Percentiles rank a stretch among this genome's conserved stretches.
These are phyloP conservation scores for Neoseiulus cucumeris DNA, from an alignment of 1,140 invertebrate species.

Conservation along the genomic window DNA sequence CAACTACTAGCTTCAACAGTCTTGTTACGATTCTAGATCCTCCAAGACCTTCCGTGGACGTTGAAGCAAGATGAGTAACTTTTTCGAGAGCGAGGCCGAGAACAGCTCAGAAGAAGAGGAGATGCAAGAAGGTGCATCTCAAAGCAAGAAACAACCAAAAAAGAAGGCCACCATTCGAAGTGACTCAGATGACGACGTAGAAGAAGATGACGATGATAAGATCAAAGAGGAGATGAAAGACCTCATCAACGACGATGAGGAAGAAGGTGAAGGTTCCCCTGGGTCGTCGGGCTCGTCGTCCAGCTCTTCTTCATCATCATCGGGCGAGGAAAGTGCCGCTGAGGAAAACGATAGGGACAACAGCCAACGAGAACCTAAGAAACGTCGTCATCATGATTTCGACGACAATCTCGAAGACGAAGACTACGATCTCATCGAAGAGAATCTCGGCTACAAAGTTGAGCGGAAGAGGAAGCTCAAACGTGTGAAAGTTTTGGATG, in stretches of 20 bases:
- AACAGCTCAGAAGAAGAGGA: background rate
- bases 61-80: constrained; percentile 54
- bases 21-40: too few relatives aligned
- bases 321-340: constrained; percentile 40
- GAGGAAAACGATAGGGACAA: too few relatives aligned
- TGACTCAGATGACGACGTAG: too few relatives aligned
- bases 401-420: too few relatives aligned
- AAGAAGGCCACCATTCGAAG: constrained; percentile 39
- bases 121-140: constrained; percentile 51
- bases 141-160: constrained; percentile 43
- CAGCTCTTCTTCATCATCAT: background rate
- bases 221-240: constrained; percentile 62
- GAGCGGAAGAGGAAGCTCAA: constrained; percentile 70
- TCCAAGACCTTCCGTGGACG: too few relatives aligned
- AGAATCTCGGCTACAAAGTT: constrained; percentile 91
- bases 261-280: constrained; percentile 43
- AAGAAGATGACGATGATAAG: constrained; percentile 29
- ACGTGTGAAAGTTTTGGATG: constrained; percentile 27
- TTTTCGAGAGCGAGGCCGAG: constrained; percentile 50
- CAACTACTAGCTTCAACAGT: too few relatives aligned
- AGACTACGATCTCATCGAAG: constrained; percentile 53
- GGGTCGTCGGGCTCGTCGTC: background rate
- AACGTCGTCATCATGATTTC: too few relatives aligned
- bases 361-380: too few relatives aligned
- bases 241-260: constrained; percentile 80